Evolutionary conservation across 2,888 invertebrate species (phyloP), one percentile per base, ranked within the genome.

Genomic region (Diplolepis rosae): DNA sequence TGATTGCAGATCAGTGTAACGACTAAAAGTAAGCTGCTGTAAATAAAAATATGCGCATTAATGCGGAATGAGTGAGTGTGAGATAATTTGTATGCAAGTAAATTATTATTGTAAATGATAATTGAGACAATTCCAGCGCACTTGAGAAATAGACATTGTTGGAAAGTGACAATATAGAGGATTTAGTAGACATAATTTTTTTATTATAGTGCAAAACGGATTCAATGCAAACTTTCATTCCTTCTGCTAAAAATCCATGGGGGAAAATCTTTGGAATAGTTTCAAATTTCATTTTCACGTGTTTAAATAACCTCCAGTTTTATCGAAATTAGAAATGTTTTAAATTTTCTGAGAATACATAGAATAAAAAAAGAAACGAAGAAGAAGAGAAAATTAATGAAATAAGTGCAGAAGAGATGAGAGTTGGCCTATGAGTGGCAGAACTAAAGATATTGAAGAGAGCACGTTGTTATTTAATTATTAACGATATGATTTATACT

Each of bases 51-150:
- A 30, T 24, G 32, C 35, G 35, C 18, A 22, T 61, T n/a, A n/a
- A 35, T 11, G n/a, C 39, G 61, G 39, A 13, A 7, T 61, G 61
- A 24, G 13, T 54, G 32, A 18, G 56, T 22, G 61, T 35, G 35
- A 22, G 22, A 54, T 18, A 18, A 15, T 30, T 9, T 18, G 39
- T 7, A 24, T 61, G 61, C 11, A n/a, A 61, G 39, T 61, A 61
- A 61, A 39, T 61, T 61, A 61, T 61, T 61, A 61, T 35, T 73
- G 70, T 75, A 75, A 69, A 77, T 71, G 72, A 65, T 50, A 50
- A 73, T 73, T 69, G 72, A 66, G 72, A 73, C 76, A 76, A 76
- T 77, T 77, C 75, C 77, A 77, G 77, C 75, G 70, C 56, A 35
- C 42, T 68, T 30, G 30, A 54, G 61, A 70, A 68, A 68, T 27